phyloP scores from a whole-genome alignment of 2,888 invertebrate genomes.

The Zygaena filipendulae region DNA sequence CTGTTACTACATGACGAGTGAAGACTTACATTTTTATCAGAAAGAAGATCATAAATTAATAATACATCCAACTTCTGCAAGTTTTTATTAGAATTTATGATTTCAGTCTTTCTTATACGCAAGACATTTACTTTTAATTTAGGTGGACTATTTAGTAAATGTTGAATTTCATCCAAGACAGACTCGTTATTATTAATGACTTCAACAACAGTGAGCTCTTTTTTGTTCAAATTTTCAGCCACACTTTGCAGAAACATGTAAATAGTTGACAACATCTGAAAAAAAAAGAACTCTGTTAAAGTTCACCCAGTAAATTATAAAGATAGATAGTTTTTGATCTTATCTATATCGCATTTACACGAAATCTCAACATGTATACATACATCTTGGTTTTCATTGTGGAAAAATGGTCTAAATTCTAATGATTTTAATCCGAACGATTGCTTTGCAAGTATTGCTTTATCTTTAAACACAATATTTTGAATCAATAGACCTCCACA shows the following conservation, averaged over 20 bases:
- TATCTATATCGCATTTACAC: neutral
- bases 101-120: constrained; percentile 12
- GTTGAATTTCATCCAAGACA: constrained; percentile 14
- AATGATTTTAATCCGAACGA: too few species aligned
- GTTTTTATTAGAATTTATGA: constrained; percentile 8
- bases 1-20: too few species aligned
- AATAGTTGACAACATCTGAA: constrained; percentile 20
- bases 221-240: constrained; percentile 24
- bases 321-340: neutral
- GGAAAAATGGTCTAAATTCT: constrained; percentile 25
- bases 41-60: constrained; percentile 19
- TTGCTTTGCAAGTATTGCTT: too few species aligned
- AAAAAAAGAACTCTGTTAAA: too few species aligned
- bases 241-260: too few species aligned
- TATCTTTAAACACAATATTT: too few species aligned
- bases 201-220: constrained; percentile 20
- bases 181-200: constrained; percentile 14
- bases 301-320: constrained; percentile 1
- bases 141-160: constrained; percentile 14
- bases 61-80: constrained; percentile 18
- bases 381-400: constrained; percentile 20
- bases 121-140: too few species aligned
- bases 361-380: constrained; percentile 13
- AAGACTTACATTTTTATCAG: constrained; percentile 22
- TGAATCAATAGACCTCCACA: constrained; percentile 34